Evolutionary conservation across 2,113 vertebrate genomes (phyloP).

Genomic region (Halcyon malimbica): DNA sequence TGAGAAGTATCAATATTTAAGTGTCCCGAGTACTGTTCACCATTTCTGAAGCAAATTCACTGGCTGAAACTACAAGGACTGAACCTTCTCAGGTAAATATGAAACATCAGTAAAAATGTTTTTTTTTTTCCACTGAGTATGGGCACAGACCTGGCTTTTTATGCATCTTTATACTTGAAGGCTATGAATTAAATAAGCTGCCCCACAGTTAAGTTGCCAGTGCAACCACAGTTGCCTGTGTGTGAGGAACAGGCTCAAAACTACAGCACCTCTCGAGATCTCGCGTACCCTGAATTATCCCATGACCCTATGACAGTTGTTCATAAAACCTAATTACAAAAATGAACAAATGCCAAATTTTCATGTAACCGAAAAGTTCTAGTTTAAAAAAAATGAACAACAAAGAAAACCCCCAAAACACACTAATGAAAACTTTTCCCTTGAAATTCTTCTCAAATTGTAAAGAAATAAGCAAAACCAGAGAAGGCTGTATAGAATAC

Average conservation of each 20-base stretch:
- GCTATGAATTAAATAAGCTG: background rate
- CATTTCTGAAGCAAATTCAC: background rate
- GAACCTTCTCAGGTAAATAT: background rate
- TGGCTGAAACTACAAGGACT: background rate
- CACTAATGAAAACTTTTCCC: background rate
- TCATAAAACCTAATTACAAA: background rate
- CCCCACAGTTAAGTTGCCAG: background rate
- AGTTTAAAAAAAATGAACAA: background rate
- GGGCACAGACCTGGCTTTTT: background rate
- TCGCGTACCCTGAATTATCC: background rate
- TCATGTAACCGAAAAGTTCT: background rate
- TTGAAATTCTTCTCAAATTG: background rate
- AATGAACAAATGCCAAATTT: background rate
- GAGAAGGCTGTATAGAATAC: background rate
- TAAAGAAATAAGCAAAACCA: background rate
- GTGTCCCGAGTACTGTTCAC: background rate
- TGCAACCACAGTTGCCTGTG: rapidly evolving
- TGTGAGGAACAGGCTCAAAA: background rate
- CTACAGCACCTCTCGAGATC: background rate
- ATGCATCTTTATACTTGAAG: background rate
- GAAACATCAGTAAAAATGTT: background rate
- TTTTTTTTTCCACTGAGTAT: background rate
- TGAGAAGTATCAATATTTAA: background rate
- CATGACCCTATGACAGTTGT: background rate
- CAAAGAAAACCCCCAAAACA: background rate